Evolutionary conservation across 2,113 vertebrate genomes (phyloP).

Genomic region (Arothron firmamentum): DNA sequence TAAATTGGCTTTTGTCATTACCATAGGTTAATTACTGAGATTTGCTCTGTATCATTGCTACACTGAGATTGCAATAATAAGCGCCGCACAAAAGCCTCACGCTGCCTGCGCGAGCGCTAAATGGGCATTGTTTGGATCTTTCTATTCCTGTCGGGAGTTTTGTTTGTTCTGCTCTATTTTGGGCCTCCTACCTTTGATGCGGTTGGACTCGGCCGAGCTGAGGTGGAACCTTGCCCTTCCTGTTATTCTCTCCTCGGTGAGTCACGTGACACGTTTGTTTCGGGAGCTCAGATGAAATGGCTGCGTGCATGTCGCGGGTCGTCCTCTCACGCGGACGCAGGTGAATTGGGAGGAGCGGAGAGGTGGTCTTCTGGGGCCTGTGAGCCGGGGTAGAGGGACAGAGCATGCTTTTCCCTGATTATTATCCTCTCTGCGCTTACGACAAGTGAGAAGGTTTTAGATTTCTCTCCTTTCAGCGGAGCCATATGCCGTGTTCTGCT

Average conservation of each 20-base stretch:
- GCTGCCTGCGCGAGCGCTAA: constrained; percentile 57
- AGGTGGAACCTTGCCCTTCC: constrained; percentile 67
- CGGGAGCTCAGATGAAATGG: constrained; percentile 26
- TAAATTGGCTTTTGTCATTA: constrained; percentile 76
- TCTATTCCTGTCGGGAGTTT: constrained; percentile 62
- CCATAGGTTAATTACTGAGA: constrained; percentile 76
- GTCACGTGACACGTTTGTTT: constrained; percentile 33
- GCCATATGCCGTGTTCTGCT: constrained; percentile 43
- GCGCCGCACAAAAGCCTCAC: constrained; percentile 67
- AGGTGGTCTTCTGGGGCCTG: no score
- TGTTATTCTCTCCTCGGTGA: constrained; percentile 62
- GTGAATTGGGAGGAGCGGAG: no score
- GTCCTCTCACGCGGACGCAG: no score
- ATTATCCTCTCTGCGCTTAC: constrained; percentile 40
- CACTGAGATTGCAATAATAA: constrained; percentile 69
- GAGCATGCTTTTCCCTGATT: constrained; percentile 22
- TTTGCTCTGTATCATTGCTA: constrained; percentile 68
- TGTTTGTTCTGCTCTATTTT: constrained; percentile 69
- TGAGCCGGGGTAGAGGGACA: not conserved
- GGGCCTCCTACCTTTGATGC: constrained; percentile 58
- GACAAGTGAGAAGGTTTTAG: constrained; percentile 45
- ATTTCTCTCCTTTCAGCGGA: constrained; percentile 51
- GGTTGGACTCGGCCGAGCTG: constrained; percentile 56
- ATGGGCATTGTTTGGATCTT: constrained; percentile 70
- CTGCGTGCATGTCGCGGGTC: constrained; percentile 27